phyloP scores from a whole-genome alignment of 2,113 vertebrate genomes.

The Erinaceus europaeus region DNA sequence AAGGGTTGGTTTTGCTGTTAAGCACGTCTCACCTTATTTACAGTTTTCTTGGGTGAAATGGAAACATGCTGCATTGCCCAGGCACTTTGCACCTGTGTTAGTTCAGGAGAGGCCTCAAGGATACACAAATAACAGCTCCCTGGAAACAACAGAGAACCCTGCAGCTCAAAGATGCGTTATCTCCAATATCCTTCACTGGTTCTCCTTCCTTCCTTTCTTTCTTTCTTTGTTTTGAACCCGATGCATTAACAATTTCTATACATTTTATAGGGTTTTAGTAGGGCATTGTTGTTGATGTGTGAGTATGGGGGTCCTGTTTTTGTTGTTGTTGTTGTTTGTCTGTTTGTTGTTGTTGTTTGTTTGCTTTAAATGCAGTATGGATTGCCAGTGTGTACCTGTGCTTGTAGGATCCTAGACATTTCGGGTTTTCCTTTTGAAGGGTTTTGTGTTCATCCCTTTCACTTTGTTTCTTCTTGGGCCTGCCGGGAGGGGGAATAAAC shows the following conservation, averaged over 20 bases:
- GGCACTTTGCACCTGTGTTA: not conserved
- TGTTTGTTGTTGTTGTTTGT: not conserved
- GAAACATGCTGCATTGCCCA: not conserved
- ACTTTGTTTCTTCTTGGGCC: conserved; percentile 29
- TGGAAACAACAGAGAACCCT: not conserved
- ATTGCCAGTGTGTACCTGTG: not conserved
- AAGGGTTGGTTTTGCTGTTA: conserved; percentile 4
- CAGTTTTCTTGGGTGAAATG: not conserved
- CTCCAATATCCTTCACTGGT: too few species aligned
- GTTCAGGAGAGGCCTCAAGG: too few species aligned
- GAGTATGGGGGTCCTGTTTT: too few species aligned
- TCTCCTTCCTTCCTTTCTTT: not conserved
- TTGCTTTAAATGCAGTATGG: not conserved
- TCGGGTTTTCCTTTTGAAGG: not conserved
- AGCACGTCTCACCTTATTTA: conserved; percentile 10
- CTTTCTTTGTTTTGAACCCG: not conserved
- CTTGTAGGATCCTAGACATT: conserved; percentile 2
- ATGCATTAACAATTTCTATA: not conserved
- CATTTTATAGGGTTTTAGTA: not conserved
- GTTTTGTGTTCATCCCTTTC: conserved; percentile 1
- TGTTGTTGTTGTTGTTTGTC: not conserved
- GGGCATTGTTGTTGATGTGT: too few species aligned
- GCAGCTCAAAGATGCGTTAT: not conserved
- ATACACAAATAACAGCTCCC: too few species aligned
- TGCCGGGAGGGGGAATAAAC: conserved; percentile 45